Conservation (phyloP, 2,113 vertebrate genomes). For the Epinephelus fuscoguttatus region DNA sequence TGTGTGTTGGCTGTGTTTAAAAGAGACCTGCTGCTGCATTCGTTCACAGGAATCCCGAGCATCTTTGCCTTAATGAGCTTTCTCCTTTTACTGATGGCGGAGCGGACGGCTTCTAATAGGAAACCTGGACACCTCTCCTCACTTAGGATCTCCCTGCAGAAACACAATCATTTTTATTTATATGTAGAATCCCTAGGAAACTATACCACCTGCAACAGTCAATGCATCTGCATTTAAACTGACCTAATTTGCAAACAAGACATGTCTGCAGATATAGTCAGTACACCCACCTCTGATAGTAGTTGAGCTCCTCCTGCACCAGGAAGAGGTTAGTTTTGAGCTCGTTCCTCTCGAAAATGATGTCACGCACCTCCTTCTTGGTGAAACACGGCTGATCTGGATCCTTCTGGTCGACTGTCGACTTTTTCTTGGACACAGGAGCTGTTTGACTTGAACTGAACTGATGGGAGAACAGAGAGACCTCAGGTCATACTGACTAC, state of each 20-base stretch:
- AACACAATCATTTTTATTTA: background rate
- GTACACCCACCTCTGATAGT: conserved; percentile 91
- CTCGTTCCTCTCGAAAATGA: conserved; percentile 94
- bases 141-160: conserved; percentile 91
- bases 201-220: background rate
- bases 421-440: conserved; percentile 59
- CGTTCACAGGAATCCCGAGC: conserved; percentile 89
- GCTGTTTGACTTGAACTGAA: conserved; percentile 35
- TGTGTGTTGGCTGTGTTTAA: background rate
- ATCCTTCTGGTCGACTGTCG: conserved; percentile 76
- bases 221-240: background rate
- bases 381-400: conserved; percentile 88
- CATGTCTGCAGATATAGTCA: background rate
- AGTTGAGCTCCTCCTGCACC: conserved; percentile 94
- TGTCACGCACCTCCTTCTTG: conserved; percentile 92
- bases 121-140: conserved; percentile 91
- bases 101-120: conserved; percentile 90
- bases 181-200: background rate
- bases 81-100: conserved; percentile 89
- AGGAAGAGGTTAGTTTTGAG: conserved; percentile 96
- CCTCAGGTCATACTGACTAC: background rate
- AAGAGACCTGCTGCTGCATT: conserved; percentile 90
- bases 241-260: background rate
- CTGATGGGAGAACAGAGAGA: conserved; percentile 58
- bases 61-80: conserved; percentile 96